Percentiles rank a stretch among this genome's conserved stretches.
phyloP scores from a whole-genome alignment of 2,888 invertebrate genomes.

The Leptinotarsa tumamoca region DNA sequence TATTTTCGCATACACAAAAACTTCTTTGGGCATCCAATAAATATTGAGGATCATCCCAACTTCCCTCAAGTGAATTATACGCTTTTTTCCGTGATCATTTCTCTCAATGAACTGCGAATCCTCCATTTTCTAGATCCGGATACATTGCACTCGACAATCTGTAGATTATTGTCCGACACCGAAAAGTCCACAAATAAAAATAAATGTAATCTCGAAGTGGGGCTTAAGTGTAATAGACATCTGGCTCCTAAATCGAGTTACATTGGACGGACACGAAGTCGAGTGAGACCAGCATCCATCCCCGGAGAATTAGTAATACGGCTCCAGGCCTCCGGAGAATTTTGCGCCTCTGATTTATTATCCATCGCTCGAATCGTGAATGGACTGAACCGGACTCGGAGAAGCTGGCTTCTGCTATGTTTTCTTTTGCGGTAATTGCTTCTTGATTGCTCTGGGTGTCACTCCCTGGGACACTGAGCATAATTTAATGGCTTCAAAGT shows the following conservation, averaged over 20 bases:
- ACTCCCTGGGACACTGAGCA: not conserved
- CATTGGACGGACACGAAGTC: conserved; percentile 12
- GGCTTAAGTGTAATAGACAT: conserved; percentile 19
- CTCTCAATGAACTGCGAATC: no score
- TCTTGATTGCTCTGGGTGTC: conserved; percentile 12
- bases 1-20: no score
- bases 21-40: no score
- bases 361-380: conserved; percentile 11
- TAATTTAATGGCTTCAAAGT: not conserved
- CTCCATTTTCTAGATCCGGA: not conserved
- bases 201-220: conserved; percentile 13
- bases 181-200: conserved; percentile 18
- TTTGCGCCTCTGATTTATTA: conserved; percentile 19
- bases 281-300: conserved; percentile 19
- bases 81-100: no score
- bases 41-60: no score
- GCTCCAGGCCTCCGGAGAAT: conserved; percentile 8
- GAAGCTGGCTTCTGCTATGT: conserved; percentile 2
- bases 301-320: conserved; percentile 21
- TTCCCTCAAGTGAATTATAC: no score
- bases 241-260: conserved; percentile 15
- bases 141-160: conserved; percentile 7
- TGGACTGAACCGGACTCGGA: conserved; percentile 12
- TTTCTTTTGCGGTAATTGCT: conserved; percentile 16
- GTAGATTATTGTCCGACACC: conserved; percentile 9